These are phyloP conservation scores for Troides helena DNA, from an alignment of 2,888 invertebrate genomes.

Conservation along the genomic window DNA sequence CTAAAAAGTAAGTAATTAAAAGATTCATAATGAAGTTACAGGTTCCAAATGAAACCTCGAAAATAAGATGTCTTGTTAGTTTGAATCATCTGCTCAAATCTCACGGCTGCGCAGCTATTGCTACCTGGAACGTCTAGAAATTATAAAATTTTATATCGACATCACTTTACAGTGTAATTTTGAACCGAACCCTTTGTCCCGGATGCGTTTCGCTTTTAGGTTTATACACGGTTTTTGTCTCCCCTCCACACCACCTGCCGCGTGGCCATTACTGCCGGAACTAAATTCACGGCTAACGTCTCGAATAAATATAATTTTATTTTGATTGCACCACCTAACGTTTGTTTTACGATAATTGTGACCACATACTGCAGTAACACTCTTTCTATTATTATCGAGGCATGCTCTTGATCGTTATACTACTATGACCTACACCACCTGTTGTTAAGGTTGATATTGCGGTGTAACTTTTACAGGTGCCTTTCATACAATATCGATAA, in stretches of 20 bases:
- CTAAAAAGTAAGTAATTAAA: too few species aligned
- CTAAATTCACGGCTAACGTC: slow-evolving; percentile 59
- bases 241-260: slow-evolving; percentile 60
- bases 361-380: slow-evolving; percentile 32
- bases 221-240: slow-evolving; percentile 37
- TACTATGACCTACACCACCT: slow-evolving; percentile 1
- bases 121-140: background rate
- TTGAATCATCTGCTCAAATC: too few species aligned
- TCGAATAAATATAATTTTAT: slow-evolving; percentile 61
- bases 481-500: slow-evolving; percentile 30
- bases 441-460: background rate
- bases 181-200: slow-evolving; percentile 14
- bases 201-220: slow-evolving; percentile 29
- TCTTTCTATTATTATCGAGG: slow-evolving; percentile 26
- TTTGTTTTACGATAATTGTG: slow-evolving; percentile 42
- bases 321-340: slow-evolving; percentile 43
- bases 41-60: too few species aligned
- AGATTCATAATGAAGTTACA: too few species aligned
- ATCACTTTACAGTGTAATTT: background rate
- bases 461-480: slow-evolving; percentile 5
- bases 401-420: background rate
- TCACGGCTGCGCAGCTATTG: background rate
- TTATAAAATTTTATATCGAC: background rate
- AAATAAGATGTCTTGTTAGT: too few species aligned
- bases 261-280: slow-evolving; percentile 63